Evolutionary conservation across 2,113 vertebrate species (phyloP), one percentile per base, ranked within the genome.

Genomic region (Oreochromis aureus): DNA sequence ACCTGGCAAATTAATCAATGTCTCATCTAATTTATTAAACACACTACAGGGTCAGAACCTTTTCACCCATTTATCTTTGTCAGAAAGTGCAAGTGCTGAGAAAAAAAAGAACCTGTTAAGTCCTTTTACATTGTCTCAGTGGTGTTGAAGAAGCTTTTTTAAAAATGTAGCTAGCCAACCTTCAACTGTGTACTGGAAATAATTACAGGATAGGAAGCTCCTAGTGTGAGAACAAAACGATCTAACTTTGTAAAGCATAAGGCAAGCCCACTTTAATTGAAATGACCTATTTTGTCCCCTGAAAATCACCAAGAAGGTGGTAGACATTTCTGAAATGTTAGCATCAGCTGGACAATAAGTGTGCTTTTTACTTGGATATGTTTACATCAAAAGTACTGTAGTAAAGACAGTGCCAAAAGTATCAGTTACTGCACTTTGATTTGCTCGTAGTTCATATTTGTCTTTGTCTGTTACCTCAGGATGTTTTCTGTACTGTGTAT

Each of bases 11-110:
- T 92, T 69, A 89, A 93, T 93, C 93, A 94, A 90, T 86, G 87
- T 92, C 89, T 88, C 34, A 89, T 90, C 86, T 92, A 89, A 94
- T 94, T 93, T 91, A 91, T 93, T 88, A 91, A 92, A 89, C 88
- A 87, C 88, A 93, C 86, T 84, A 54, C 78, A 34, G 89, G 90
- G 93, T 93, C 85, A 87, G 73, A 82, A 61, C 56, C 81, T 34
- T 87, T 87, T 83, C 51, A 89, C 27, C 81, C 88, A 91, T 93
- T 92, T 86, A 81, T 93, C 92, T 93, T 91, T 87, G 88, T 89
- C 84, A 83, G 56, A 88, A 84, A 86, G 48, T 85, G 58, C 51
- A 86, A 84, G 81, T 51, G 79, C 39, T 54, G 30, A 83, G 84
- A 79, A 89, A 90, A 89, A 86, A 66, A 71, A 73, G 12, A 84